A percentile compares a stretch with the other conserved stretches of the same genome.
These are phyloP conservation scores for Acyrthosiphon pisum DNA, from an alignment of 1,140 invertebrate species.

Conservation along the genomic window DNA sequence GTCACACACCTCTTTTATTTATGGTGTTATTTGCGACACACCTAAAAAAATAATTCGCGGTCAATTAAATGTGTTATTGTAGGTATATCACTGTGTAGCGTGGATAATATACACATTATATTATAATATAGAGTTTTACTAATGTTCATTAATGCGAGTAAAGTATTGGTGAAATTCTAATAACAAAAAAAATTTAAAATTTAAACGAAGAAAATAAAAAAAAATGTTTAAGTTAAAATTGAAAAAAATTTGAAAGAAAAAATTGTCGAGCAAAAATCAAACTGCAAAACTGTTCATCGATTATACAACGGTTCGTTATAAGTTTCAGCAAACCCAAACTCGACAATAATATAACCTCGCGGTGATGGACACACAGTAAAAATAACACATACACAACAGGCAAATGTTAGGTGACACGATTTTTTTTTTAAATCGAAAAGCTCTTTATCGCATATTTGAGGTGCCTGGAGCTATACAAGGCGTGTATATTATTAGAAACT, in stretches of 20 bases:
- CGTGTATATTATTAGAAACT: slow-evolving; percentile 51
- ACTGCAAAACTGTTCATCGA: neutral
- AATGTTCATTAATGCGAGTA: neutral
- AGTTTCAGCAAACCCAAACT: neutral
- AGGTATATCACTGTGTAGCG: neutral
- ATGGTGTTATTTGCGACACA: slow-evolving; percentile 51
- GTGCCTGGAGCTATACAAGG: slow-evolving; percentile 48
- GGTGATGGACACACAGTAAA: neutral
- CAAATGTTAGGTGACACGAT: slow-evolving; percentile 30
- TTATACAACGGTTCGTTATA: neutral
- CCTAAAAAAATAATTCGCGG: slow-evolving; percentile 22
- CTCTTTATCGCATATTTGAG: slow-evolving; percentile 46
- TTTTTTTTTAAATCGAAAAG: slow-evolving; percentile 25
- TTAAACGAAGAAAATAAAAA: neutral
- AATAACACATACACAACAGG: neutral
- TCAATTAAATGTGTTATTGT: neutral
- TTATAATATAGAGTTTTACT: neutral
- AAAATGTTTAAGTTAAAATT: neutral
- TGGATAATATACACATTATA: too few species aligned
- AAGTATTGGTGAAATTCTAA: neutral
- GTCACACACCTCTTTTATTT: slow-evolving; percentile 34
- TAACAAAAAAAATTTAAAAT: neutral
- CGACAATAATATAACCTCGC: neutral
- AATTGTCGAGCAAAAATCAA: neutral
- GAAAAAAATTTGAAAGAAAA: neutral